A percentile compares a stretch with the other conserved stretches of the same genome.
Conservation (phyloP, 2,113 vertebrate genomes). For the Vulpes ferrilata region DNA sequence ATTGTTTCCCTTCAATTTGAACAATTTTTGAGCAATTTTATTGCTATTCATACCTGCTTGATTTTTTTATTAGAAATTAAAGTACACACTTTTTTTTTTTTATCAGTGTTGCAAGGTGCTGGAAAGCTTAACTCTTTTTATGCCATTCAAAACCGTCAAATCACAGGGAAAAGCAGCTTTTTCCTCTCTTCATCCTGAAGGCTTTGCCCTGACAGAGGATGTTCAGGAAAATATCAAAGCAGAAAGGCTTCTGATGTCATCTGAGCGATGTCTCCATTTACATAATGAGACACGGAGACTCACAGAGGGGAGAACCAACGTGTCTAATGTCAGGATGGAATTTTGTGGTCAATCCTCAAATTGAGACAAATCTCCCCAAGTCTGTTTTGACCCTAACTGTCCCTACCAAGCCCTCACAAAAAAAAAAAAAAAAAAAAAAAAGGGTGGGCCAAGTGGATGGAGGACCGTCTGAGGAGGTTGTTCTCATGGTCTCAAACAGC, state of each 20-base stretch:
- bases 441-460: neutral
- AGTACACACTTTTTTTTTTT: constrained; percentile 84
- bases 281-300: neutral
- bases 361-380: neutral
- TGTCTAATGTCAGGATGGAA: neutral
- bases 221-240: neutral
- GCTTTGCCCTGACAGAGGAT: neutral
- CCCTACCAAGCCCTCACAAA: neutral
- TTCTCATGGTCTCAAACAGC: neutral
- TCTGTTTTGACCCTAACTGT: neutral
- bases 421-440: neutral
- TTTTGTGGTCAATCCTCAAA: neutral
- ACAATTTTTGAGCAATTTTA: constrained; percentile 89
- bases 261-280: neutral
- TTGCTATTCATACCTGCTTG: constrained; percentile 88
- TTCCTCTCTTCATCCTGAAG: neutral
- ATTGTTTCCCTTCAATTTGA: constrained; percentile 90
- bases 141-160: neutral
- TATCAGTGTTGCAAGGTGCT: constrained; percentile 76
- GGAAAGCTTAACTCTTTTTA: constrained; percentile 83
- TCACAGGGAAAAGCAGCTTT: neutral
- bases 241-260: neutral
- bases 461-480: too few relatives aligned
- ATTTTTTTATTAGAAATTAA: constrained; percentile 89
- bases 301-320: rapidly evolving